phyloP scores from a whole-genome alignment of 2,888 invertebrate species.

The Scrobipalpa costella region DNA sequence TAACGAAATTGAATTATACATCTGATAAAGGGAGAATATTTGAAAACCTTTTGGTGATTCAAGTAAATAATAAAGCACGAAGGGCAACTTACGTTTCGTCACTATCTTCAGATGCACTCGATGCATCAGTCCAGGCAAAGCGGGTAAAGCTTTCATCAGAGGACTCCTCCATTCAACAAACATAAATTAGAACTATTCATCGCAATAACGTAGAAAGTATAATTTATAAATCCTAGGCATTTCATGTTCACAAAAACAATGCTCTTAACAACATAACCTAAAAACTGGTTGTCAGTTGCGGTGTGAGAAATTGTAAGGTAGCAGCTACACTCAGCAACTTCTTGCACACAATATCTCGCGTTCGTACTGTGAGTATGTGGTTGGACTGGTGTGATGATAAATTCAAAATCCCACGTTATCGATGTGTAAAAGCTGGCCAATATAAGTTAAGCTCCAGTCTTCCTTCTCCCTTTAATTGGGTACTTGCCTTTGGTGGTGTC shows the following conservation, averaged over 20 bases:
- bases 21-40: background rate
- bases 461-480: too few relatives aligned
- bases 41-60: background rate
- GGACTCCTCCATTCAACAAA: slow-evolving; percentile 48
- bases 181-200: background rate
- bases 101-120: slow-evolving; percentile 41
- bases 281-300: too few relatives aligned
- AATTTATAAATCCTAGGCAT: background rate
- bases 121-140: slow-evolving; percentile 59
- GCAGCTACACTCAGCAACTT: slow-evolving; percentile 95
- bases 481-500: too few relatives aligned
- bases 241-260: background rate
- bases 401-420: too few relatives aligned
- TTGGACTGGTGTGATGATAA: too few relatives aligned
- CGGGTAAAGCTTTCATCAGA: slow-evolving; percentile 54
- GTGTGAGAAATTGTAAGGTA: too few relatives aligned
- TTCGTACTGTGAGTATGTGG: too few relatives aligned
- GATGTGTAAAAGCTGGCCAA: too few relatives aligned
- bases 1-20: background rate
- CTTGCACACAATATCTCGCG: too few relatives aligned
- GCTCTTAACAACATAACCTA: slow-evolving; percentile 2
- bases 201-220: background rate
- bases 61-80: background rate
- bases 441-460: too few relatives aligned
- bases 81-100: slow-evolving; percentile 17